Evolutionary conservation across 2,888 invertebrate genomes (phyloP).

Genomic region (Xanthorhoe spadicearia): DNA sequence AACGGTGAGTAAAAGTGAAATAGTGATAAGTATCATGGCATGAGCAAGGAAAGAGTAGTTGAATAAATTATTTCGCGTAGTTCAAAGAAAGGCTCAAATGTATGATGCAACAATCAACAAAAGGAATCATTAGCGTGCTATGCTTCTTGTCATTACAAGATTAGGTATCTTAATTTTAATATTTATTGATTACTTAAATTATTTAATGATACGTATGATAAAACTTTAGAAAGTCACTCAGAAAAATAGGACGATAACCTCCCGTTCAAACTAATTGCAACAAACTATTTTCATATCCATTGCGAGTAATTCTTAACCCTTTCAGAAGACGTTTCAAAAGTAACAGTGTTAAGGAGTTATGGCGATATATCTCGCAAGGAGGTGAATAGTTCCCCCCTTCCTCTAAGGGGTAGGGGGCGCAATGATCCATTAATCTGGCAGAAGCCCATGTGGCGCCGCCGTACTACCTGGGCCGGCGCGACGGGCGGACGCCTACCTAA

Average conservation of each 20-base stretch:
- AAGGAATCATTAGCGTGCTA: neutral
- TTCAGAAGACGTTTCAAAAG: slow-evolving; percentile 37
- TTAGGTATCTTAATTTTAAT: neutral
- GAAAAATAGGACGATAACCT: neutral
- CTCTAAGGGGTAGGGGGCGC: slow-evolving; percentile 83
- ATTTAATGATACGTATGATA: too few relatives aligned
- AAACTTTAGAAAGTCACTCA: too few relatives aligned
- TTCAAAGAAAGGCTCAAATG: neutral
- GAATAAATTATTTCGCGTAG: slow-evolving; percentile 9
- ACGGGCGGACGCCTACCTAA: slow-evolving; percentile 82
- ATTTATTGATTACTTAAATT: too few relatives aligned
- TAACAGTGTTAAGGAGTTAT: slow-evolving; percentile 64
- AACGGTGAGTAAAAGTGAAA: slow-evolving; percentile 26
- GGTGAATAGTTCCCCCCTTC: slow-evolving; percentile 65
- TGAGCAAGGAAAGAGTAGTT: slow-evolving; percentile 2
- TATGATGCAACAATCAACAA: neutral
- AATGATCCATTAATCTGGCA: slow-evolving; percentile 93
- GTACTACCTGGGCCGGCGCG: slow-evolving; percentile 80
- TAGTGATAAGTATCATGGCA: slow-evolving; percentile 29
- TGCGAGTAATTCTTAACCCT: slow-evolving; percentile 26
- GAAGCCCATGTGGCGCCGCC: slow-evolving; percentile 92
- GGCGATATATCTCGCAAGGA: slow-evolving; percentile 73
- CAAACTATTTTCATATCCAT: neutral
- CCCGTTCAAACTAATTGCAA: neutral
- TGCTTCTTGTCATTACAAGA: neutral